A percentile compares a stretch with the other conserved stretches of the same genome.
Conservation (phyloP, 2,797 vertebrate species). For the Paedocypris micromegethes region DNA sequence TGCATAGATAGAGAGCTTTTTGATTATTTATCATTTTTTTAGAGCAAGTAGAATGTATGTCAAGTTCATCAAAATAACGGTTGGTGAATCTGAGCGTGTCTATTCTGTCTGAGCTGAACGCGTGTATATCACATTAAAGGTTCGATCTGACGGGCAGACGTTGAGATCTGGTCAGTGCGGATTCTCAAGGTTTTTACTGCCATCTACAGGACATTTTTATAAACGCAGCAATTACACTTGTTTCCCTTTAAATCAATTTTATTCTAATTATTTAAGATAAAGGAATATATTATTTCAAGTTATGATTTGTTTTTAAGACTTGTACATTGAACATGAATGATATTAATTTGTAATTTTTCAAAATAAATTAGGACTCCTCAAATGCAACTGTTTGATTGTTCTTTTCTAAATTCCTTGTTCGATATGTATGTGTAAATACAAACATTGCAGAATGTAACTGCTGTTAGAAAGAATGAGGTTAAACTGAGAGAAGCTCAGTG, state of each 20-base stretch:
- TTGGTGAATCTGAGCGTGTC: conserved; percentile 3
- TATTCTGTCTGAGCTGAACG: background rate
- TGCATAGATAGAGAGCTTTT: too few species aligned
- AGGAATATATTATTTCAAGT: too few species aligned
- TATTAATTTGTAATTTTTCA: background rate
- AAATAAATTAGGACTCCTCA: background rate
- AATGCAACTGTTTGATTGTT: background rate
- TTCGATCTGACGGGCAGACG: conserved; percentile 57
- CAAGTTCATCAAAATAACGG: too few species aligned
- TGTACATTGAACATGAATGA: background rate
- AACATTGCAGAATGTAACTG: conserved; percentile 4
- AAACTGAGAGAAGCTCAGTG: conserved; percentile 13
- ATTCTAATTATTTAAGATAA: too few species aligned
- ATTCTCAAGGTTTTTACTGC: conserved; percentile 71
- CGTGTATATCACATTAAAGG: conserved; percentile 13
- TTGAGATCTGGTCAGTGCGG: conserved; percentile 36
- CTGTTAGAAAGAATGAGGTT: conserved; percentile 4
- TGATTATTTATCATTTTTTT: too few species aligned
- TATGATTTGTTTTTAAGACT: too few species aligned
- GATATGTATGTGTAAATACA: background rate
- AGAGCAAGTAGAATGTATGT: too few species aligned
- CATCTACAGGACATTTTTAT: conserved; percentile 68
- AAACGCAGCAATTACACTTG: conserved; percentile 35
- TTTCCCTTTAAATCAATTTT: too few species aligned
- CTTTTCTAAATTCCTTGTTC: background rate